Conservation (phyloP, 2,113 vertebrate species). For the Silurus meridionalis region DNA sequence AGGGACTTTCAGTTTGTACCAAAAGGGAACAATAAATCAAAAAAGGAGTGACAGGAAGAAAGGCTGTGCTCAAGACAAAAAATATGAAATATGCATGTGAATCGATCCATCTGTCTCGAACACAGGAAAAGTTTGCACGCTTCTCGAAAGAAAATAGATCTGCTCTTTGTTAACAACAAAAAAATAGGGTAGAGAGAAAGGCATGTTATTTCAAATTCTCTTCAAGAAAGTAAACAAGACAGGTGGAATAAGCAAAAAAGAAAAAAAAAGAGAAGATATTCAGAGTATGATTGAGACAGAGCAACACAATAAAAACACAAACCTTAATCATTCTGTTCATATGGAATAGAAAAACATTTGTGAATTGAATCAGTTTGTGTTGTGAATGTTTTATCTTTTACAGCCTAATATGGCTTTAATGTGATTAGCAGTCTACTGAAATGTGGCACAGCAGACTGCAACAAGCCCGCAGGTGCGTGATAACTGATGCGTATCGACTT, state of each 20-base stretch:
- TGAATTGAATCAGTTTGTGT: neutral
- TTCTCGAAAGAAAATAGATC: conserved; percentile 31
- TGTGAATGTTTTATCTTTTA: neutral
- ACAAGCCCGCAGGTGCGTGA: neutral
- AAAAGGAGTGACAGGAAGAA: conserved; percentile 38
- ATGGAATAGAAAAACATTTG: conserved; percentile 3
- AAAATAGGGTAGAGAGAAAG: conserved; percentile 27
- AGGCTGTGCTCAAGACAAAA: conserved; percentile 34
- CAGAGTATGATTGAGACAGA: neutral
- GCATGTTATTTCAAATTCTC: conserved; percentile 38
- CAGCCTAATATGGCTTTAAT: neutral
- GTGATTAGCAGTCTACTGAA: neutral
- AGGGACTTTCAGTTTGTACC: conserved; percentile 2
- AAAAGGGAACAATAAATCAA: conserved; percentile 35
- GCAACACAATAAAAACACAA: neutral
- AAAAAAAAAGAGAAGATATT: neutral
- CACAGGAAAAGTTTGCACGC: conserved; percentile 31
- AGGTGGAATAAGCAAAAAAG: conserved; percentile 17
- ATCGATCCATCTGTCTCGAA: conserved; percentile 41
- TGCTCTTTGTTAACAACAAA: neutral
- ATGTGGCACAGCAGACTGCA: neutral
- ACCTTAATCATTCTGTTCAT: neutral
- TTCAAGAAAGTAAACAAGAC: conserved; percentile 40
- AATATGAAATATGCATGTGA: conserved; percentile 50
- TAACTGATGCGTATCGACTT: conserved; percentile 18